These are phyloP conservation scores for Platycheirus albimanus DNA, from an alignment of 2,888 invertebrate species.

Conservation along the genomic window DNA sequence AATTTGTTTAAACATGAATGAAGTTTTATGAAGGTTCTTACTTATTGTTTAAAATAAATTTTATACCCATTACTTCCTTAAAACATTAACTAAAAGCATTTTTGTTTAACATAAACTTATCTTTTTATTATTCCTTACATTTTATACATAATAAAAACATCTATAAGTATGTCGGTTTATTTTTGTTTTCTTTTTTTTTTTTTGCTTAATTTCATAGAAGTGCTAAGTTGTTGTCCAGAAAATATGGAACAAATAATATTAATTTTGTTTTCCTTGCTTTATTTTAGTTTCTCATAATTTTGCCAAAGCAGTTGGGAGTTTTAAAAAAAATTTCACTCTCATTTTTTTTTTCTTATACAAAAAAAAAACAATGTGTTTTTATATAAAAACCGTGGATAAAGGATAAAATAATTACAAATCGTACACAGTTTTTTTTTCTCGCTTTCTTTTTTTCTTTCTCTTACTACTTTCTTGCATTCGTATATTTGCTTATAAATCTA, in stretches of 20 bases:
- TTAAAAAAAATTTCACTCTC: slow-evolving; percentile 36
- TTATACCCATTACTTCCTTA: no score
- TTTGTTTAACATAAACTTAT: slow-evolving; percentile 66
- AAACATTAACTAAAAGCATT: no score
- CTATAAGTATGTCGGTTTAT: slow-evolving; percentile 68
- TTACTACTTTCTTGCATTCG: slow-evolving; percentile 40
- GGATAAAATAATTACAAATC: slow-evolving; percentile 69
- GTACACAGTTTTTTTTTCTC: slow-evolving; percentile 45
- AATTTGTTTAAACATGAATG: no score
- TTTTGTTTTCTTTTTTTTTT: no score
- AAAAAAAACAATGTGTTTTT: slow-evolving; percentile 61
- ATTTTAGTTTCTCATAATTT: slow-evolving; percentile 7
- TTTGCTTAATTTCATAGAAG: slow-evolving; percentile 58
- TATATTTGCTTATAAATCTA: slow-evolving; percentile 71
- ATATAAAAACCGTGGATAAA: slow-evolving; percentile 62
- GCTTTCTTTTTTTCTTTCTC: no score
- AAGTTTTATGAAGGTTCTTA: no score
- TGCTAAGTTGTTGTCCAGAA: slow-evolving; percentile 44
- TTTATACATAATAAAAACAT: slow-evolving; percentile 74
- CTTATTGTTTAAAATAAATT: no score
- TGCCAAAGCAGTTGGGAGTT: slow-evolving; percentile 51
- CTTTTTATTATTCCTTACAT: slow-evolving; percentile 71
- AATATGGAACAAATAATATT: slow-evolving; percentile 51
- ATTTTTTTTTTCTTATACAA: slow-evolving; percentile 37
- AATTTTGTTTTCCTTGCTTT: slow-evolving; percentile 29